These are phyloP conservation scores for Enteromius unitaeniatus DNA, from an alignment of 2,797 vertebrate genomes.

Conservation along the genomic window DNA sequence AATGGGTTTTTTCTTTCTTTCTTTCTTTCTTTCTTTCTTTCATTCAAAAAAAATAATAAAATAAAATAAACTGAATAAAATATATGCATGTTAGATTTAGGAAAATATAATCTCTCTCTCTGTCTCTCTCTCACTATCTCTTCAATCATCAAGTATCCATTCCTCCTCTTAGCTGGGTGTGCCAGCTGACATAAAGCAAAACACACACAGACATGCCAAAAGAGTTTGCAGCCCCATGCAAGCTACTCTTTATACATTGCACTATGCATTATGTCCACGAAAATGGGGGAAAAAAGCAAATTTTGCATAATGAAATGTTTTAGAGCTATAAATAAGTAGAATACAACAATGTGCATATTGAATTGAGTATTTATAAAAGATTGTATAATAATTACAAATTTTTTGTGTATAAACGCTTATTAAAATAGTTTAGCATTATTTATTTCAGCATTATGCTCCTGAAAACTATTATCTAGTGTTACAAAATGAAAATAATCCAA, in stretches of 20 bases:
- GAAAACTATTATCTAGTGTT: not conserved
- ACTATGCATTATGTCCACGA: not conserved
- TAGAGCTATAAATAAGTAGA: not conserved
- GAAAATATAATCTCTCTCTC: slow-evolving; percentile 25
- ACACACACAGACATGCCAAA: not conserved
- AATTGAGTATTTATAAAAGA: not conserved
- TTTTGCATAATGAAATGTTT: not conserved
- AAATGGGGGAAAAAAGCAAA: not conserved
- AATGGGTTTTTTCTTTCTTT: not conserved
- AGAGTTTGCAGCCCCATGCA: not conserved
- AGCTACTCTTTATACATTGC: not conserved
- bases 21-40: not conserved
- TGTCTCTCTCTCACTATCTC: not conserved
- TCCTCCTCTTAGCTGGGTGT: slow-evolving; percentile 15
- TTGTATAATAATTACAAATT: too few species aligned
- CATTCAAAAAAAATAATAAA: not conserved
- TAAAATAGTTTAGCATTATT: not conserved
- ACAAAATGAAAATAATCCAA: not conserved
- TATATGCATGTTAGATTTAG: not conserved
- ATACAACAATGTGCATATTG: not conserved
- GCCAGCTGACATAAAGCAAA: not conserved
- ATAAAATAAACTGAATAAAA: not conserved
- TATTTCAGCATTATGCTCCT: not conserved
- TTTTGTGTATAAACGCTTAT: not conserved
- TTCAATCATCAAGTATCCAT: slow-evolving; percentile 19